These are phyloP conservation scores for Vanessa atalanta DNA, from an alignment of 1,140 invertebrate species.

Conservation along the genomic window DNA sequence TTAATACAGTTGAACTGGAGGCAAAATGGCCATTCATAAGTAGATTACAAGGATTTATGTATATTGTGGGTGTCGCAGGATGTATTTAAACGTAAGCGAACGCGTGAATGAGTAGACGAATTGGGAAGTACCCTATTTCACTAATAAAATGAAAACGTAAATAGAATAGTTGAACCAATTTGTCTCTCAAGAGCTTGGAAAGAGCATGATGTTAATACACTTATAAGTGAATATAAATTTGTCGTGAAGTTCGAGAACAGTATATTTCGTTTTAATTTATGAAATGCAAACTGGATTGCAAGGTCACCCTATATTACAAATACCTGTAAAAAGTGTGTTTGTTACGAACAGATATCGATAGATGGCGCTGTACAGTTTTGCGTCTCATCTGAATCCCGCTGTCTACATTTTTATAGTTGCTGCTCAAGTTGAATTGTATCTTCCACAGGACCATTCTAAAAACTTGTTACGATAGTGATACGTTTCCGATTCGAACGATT, in stretches of 20 bases:
- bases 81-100: slow-evolving; percentile 38
- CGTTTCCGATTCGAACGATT: too few species aligned
- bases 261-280: not conserved
- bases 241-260: not conserved
- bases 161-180: slow-evolving; percentile 30
- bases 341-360: too few species aligned
- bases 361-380: too few species aligned
- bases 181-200: slow-evolving; percentile 10
- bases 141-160: slow-evolving; percentile 42
- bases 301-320: too few species aligned
- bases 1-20: not conserved
- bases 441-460: too few species aligned
- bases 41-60: slow-evolving; percentile 32
- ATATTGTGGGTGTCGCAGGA: slow-evolving; percentile 42
- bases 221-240: not conserved
- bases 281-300: too few species aligned
- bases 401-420: too few species aligned
- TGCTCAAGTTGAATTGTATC: too few species aligned
- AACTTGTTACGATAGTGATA: too few species aligned
- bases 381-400: too few species aligned
- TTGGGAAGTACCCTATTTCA: slow-evolving; percentile 50
- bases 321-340: too few species aligned
- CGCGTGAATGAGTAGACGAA: slow-evolving; percentile 38
- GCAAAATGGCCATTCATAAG: slow-evolving; percentile 23
- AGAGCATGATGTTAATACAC: slow-evolving; percentile 4